These are phyloP conservation scores for Callitettix versicolor DNA, from an alignment of 1,140 invertebrate genomes.

Conservation along the genomic window DNA sequence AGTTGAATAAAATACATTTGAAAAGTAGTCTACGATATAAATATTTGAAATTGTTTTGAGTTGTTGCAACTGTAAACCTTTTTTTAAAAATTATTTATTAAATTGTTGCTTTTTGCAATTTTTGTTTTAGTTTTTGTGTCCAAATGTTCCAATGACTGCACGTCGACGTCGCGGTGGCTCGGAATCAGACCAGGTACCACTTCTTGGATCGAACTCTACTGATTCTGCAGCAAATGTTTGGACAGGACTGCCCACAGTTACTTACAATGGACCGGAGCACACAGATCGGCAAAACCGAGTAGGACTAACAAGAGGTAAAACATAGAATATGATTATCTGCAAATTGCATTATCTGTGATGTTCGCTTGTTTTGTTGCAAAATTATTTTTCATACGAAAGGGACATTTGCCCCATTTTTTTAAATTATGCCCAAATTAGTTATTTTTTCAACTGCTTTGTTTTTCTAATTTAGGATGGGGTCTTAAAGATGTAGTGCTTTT, in stretches of 20 bases:
- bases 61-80: too few species aligned
- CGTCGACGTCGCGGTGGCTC: conserved; percentile 32
- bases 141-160: conserved; percentile 29
- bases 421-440: too few species aligned
- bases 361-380: neutral
- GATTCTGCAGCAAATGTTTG: conserved; percentile 11
- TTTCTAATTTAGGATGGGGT: too few species aligned
- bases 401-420: too few species aligned
- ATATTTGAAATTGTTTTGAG: too few species aligned
- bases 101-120: too few species aligned
- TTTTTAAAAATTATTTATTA: too few species aligned
- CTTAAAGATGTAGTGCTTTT: too few species aligned
- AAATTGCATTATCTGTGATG: neutral
- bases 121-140: neutral
- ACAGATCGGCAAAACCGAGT: conserved; percentile 8
- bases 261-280: conserved; percentile 20
- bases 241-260: conserved; percentile 17
- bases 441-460: too few species aligned
- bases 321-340: neutral
- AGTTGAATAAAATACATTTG: too few species aligned
- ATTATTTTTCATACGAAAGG: too few species aligned
- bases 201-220: conserved; percentile 16
- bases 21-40: too few species aligned
- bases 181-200: conserved; percentile 31
- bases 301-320: neutral